phyloP scores from a whole-genome alignment of 2,797 vertebrate species.

The Apodemus agrarius region DNA sequence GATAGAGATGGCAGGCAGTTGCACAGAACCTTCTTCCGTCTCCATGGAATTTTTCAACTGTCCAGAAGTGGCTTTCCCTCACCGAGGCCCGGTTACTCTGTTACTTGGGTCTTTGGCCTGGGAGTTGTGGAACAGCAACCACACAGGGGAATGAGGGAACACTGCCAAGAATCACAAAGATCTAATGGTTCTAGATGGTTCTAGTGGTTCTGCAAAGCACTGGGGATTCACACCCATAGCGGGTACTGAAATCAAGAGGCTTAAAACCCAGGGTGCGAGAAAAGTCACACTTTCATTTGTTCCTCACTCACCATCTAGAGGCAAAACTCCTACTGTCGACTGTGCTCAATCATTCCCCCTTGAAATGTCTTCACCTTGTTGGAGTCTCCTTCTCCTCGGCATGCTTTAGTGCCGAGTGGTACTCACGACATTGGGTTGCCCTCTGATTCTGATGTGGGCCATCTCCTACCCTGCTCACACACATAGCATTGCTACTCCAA shows the following conservation, averaged over 20 bases:
- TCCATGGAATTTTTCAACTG: not conserved
- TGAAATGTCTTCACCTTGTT: not conserved
- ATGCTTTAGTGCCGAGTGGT: not conserved
- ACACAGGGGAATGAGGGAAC: not conserved
- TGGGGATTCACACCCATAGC: rapidly evolving
- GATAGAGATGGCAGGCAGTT: not conserved
- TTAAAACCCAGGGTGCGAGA: not conserved
- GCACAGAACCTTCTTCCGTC: not conserved
- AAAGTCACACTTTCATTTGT: not conserved
- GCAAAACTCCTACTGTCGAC: not conserved
- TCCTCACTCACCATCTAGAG: not conserved
- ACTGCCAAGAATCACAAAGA: not conserved
- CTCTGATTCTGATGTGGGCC: not conserved
- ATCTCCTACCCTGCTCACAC: not conserved
- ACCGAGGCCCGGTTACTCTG: not conserved
- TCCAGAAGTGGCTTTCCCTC: not conserved
- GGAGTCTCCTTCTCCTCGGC: not conserved
- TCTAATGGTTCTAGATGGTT: not conserved
- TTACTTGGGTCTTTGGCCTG: not conserved
- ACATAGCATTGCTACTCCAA: not conserved
- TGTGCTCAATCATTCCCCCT: not conserved
- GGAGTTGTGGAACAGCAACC: not conserved
- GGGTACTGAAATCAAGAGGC: not conserved
- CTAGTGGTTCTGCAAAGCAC: too few species aligned
- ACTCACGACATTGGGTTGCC: too few species aligned